phyloP scores from a whole-genome alignment of 2,888 invertebrate species.

The Conchocele bisecta region DNA sequence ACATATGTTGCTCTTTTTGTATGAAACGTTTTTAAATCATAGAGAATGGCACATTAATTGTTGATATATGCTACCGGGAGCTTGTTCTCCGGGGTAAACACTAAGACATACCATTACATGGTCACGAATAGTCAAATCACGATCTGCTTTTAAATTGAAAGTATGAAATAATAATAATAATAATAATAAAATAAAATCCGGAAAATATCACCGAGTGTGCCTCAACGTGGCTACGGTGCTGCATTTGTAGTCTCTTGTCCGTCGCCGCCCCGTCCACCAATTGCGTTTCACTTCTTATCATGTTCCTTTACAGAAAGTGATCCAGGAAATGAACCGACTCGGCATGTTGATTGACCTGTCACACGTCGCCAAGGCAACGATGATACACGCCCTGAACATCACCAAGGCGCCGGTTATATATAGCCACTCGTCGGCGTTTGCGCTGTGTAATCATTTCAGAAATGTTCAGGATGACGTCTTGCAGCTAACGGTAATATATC shows the following conservation, averaged over 20 bases:
- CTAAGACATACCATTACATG: no score
- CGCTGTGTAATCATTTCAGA: slow-evolving; percentile 92
- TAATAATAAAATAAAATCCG: no score
- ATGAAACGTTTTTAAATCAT: no score
- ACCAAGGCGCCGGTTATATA: slow-evolving; percentile 95
- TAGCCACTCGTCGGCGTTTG: slow-evolving; percentile 94
- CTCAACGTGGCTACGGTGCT: neutral
- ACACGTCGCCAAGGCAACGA: slow-evolving; percentile 90
- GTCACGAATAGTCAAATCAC: no score
- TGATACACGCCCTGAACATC: slow-evolving; percentile 91
- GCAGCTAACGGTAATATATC: slow-evolving; percentile 81
- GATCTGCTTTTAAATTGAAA: no score
- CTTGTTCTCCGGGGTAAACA: no score
- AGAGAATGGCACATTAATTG: no score
- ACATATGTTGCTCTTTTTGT: no score
- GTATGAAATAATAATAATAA: no score
- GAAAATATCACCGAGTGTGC: neutral
- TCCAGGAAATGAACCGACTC: slow-evolving; percentile 93
- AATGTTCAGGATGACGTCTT: slow-evolving; percentile 95
- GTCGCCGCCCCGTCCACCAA: neutral
- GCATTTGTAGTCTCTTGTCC: neutral
- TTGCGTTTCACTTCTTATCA: no score
- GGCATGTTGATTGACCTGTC: slow-evolving; percentile 91
- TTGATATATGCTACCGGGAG: no score
- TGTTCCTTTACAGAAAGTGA: slow-evolving; percentile 85